Base-by-base conservation (phyloP, 2,888 invertebrate species). In the Acheta domesticus region DNA sequence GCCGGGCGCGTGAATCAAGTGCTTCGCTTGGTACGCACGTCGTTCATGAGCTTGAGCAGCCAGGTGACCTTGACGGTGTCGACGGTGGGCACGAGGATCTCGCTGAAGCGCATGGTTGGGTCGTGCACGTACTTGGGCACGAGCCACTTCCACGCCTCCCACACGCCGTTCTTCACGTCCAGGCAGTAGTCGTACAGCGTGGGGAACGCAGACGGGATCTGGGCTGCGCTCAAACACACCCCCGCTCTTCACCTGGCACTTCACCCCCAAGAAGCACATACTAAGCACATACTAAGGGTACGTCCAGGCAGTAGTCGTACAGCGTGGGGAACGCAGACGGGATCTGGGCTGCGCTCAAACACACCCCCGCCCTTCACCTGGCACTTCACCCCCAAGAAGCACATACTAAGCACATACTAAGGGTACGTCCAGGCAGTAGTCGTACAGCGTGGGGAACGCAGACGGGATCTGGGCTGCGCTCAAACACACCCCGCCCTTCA, bases 31-130 rank as follows among this genome's bases (percentile, higher is more conserved):
- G 12, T 77, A 85, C 88, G 87, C 83, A 95, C 93, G 84, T 91
- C 89, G 84, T 92, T 93, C 93, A 95, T 94, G 23, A 94, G 88
- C 81, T 91, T 88, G 77, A 97, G 89, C 20, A 95, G 89, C 91
- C 95, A 95, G 0, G 92, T 93, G 0, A 94, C 91, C 76, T 94
- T 89, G 12, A 95, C 89, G 0, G 96, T 97, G 85, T 97, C 97
- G 3, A 95, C 91, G 0, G 97, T 97, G 0, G 96, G 96, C 11
- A 97, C 96, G 21, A 97, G 88, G 82, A 97, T 96, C 83, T 96
- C 92, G 5, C 93, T 92, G 86, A 94, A 96, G 84, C 91, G 91
- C 84, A 89, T 89, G 0, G 86, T 84, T 0, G 91, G 88, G 83
- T 94, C 90, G 86, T 97, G 96, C 0, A 90, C 85, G 84, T 97